Evolutionary conservation across 2,113 vertebrate genomes (phyloP).

Genomic region (Clinocottus analis): DNA sequence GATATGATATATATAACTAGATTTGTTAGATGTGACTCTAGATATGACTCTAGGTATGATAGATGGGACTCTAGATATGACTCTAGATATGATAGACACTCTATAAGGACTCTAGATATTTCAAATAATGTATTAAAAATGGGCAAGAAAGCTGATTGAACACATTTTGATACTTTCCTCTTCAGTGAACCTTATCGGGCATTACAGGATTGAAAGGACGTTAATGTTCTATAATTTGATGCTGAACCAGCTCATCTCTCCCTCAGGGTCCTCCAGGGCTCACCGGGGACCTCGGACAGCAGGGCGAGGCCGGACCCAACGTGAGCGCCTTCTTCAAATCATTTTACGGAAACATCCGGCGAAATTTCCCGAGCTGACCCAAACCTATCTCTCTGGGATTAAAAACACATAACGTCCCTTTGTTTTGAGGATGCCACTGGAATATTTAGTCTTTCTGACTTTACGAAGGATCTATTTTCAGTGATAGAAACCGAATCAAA

Average conservation of each 20-base stretch:
- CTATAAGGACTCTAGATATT: neutral
- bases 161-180: neutral
- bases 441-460: too few relatives aligned
- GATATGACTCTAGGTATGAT: too few relatives aligned
- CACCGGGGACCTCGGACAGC: conserved; percentile 83
- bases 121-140: too few relatives aligned
- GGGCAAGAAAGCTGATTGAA: too few relatives aligned
- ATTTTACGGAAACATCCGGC: neutral
- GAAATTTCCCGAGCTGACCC: neutral
- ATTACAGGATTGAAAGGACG: neutral
- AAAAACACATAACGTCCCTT: neutral
- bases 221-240: too few relatives aligned
- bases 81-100: too few relatives aligned
- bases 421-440: neutral
- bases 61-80: too few relatives aligned
- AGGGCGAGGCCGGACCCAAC: conserved; percentile 83
- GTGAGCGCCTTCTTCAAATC: conserved; percentile 65
- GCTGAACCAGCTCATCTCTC: neutral
- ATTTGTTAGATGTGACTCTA: too few relatives aligned
- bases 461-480: too few relatives aligned
- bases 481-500: neutral
- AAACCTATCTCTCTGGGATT: neutral
- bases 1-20: too few relatives aligned
- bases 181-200: neutral
- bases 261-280: conserved; percentile 84